These are phyloP conservation scores for Drosophila nasuta DNA, from an alignment of 1,140 invertebrate species.

Conservation along the genomic window DNA sequence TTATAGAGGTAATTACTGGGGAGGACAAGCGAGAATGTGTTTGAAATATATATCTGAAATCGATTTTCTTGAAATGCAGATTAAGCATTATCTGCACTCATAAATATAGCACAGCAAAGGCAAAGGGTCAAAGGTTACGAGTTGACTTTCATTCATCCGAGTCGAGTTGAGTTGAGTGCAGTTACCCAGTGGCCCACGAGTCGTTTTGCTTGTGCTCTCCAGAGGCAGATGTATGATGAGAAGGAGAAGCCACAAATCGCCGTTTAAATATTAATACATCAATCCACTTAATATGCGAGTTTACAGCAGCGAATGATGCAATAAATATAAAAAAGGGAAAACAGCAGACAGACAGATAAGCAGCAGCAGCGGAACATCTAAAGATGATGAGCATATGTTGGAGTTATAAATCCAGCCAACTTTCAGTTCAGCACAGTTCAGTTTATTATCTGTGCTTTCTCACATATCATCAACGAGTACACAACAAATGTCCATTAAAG, in stretches of 20 bases:
- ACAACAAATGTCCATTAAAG: slow-evolving; percentile 28
- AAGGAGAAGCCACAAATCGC: slow-evolving; percentile 36
- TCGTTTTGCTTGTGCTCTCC: slow-evolving; percentile 17
- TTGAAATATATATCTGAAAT: slow-evolving; percentile 33
- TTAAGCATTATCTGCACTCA: slow-evolving; percentile 47
- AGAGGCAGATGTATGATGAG: slow-evolving; percentile 11
- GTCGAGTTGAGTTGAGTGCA: slow-evolving; percentile 3
- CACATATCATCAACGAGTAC: slow-evolving; percentile 34
- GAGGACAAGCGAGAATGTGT: slow-evolving; percentile 12
- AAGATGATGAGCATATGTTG: slow-evolving; percentile 55
- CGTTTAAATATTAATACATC: slow-evolving; percentile 84
- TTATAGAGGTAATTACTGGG: slow-evolving; percentile 51
- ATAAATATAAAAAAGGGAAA: slow-evolving; percentile 77
- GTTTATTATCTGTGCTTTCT: slow-evolving; percentile 41
- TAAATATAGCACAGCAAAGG: slow-evolving; percentile 13
- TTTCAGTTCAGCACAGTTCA: not conserved
- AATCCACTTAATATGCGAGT: slow-evolving; percentile 83
- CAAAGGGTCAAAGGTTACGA: slow-evolving; percentile 43
- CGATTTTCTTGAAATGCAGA: slow-evolving; percentile 48
- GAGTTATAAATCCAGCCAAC: slow-evolving; percentile 43
- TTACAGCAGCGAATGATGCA: slow-evolving; percentile 75
- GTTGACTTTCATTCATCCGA: too few species aligned
- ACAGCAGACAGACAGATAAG: slow-evolving; percentile 2
- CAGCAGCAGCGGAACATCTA: not conserved
- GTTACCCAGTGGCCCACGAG: slow-evolving; percentile 20